Evolutionary conservation across 2,888 invertebrate genomes (phyloP), one percentile per base, ranked within the genome.

Genomic region (Brachypterus glaber): DNA sequence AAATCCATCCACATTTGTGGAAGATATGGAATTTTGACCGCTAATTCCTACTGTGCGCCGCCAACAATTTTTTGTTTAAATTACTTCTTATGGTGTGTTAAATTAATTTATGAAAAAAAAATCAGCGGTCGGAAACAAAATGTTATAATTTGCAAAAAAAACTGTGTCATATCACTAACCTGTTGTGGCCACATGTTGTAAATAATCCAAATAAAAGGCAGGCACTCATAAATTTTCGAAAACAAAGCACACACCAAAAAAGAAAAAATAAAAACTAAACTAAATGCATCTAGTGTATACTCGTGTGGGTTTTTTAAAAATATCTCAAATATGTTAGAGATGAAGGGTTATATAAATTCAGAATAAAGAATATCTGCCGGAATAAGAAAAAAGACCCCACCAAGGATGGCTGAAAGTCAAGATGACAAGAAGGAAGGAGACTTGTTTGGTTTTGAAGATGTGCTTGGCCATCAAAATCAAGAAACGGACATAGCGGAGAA

Each of bases 331-430:
- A n/a, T 38, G 37, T 48, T 40, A 39, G 44, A 43, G 39, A 40
- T 40, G 45, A 49, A 46, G 48, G 45, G 50, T 55, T 57, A 53
- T 55, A 57, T 57, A 57, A 51, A 57, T 50, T 53, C 46, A 51
- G 46, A 51, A 42, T 49, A 46, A 45, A n/a, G n/a, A 53, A 53
- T 54, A 46, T 48, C 42, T 27, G 12, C 11, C 37, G 31, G 34
- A 40, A 41, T 43, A 41, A 49, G 50, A 50, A 50, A 46, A 48
- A 44, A 40, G 24, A 39, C 45, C 47, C 53, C 53, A 48, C 52
- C 44, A 46, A 43, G 37, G 30, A 30, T 37, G 36, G 37, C 42
- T 24, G 37, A 42, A 47, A 37, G 45, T 47, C 40, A 48, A 46
- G 37, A 46, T 45, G 12, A 39, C 42, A 45, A 45, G 46, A 44